Conservation (phyloP, 2,113 vertebrate species). For the Tympanuchus pallidicinctus region DNA sequence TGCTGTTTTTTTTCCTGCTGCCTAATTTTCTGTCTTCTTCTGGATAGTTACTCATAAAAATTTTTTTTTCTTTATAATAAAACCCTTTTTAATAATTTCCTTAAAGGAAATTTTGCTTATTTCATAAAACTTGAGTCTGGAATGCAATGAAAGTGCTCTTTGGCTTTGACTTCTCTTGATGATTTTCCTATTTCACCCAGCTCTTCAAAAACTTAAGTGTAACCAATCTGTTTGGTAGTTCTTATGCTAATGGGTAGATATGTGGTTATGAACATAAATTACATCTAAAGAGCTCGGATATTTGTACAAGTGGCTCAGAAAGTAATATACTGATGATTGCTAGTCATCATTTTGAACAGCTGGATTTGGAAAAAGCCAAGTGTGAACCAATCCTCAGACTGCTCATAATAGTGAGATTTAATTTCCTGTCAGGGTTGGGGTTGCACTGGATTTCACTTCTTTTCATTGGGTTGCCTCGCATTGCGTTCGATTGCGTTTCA, state of each 20-base stretch:
- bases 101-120: not conserved
- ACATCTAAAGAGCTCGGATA: constrained; percentile 19
- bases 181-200: not conserved
- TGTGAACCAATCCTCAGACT: constrained; percentile 28
- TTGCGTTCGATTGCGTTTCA: too few relatives aligned
- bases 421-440: not conserved
- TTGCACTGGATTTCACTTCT: too few relatives aligned
- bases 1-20: not conserved
- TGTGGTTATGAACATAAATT: constrained; percentile 55
- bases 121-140: not conserved
- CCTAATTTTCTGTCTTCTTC: not conserved
- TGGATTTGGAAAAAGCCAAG: constrained; percentile 21
- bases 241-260: constrained; percentile 21
- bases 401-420: constrained; percentile 31
- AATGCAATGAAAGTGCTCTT: not conserved
- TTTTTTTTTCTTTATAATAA: not conserved
- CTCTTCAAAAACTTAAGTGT: constrained; percentile 25
- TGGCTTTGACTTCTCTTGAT: not conserved
- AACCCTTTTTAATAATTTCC: not conserved
- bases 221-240: constrained; percentile 50
- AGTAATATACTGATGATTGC: constrained; percentile 22
- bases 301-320: constrained; percentile 45
- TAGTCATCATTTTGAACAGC: constrained; percentile 46
- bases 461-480: too few relatives aligned
- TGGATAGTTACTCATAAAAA: not conserved